Evolutionary conservation across 2,113 vertebrate species (phyloP).

Genomic region (Scalopus aquaticus): DNA sequence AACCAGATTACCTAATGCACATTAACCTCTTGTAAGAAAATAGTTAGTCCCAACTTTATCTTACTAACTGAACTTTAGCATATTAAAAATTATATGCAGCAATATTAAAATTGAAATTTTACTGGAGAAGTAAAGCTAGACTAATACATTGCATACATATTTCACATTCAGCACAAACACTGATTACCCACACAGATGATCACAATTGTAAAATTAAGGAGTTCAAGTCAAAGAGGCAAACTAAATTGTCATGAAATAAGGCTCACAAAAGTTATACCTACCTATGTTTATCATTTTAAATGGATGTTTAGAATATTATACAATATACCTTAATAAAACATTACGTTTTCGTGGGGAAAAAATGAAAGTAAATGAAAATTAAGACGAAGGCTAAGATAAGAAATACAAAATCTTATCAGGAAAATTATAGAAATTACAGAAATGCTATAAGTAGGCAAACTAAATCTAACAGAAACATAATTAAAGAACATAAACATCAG

Average conservation of each 20-base stretch:
- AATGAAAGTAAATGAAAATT: too few species aligned
- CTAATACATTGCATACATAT: background rate
- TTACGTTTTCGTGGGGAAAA: constrained; percentile 39
- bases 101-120: constrained; percentile 30
- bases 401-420: constrained; percentile 11
- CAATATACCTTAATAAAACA: constrained; percentile 9
- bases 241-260: constrained; percentile 19
- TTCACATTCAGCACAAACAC: background rate
- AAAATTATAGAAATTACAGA: background rate
- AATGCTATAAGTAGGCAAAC: constrained; percentile 51
- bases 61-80: background rate
- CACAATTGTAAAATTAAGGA: background rate
- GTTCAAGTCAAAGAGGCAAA: background rate
- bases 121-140: background rate
- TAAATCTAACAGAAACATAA: background rate
- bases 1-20: background rate
- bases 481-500: background rate
- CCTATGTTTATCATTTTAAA: background rate
- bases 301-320: constrained; percentile 29
- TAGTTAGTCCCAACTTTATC: background rate
- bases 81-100: constrained; percentile 27
- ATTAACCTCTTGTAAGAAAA: background rate
- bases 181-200: background rate
- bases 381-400: too few species aligned
- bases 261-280: background rate